phyloP scores from a whole-genome alignment of 2,113 vertebrate species.

The Helogale parvula region DNA sequence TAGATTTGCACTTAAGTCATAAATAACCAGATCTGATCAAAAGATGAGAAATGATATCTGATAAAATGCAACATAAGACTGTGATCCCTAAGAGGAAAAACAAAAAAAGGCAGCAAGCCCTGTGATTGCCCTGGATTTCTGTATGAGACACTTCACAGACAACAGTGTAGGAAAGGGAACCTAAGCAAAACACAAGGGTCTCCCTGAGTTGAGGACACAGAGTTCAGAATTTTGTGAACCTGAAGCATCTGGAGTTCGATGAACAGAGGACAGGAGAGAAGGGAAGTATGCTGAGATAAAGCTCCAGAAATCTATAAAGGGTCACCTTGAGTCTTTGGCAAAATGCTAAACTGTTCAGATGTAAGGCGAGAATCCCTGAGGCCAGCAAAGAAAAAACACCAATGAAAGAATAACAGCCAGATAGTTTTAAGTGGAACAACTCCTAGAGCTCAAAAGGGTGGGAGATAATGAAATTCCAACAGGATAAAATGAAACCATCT shows the following conservation, averaged over 20 bases:
- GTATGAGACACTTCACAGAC: background rate
- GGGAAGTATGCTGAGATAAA: background rate
- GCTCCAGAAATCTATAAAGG: background rate
- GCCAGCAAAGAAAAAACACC: background rate
- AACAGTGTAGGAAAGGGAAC: background rate
- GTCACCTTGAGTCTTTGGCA: background rate
- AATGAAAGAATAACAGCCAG: background rate
- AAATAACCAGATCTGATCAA: slow-evolving; percentile 31
- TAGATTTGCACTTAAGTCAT: background rate
- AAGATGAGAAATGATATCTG: background rate
- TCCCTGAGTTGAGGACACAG: background rate
- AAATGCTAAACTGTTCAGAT: background rate
- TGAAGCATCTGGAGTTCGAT: background rate
- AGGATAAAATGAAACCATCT: background rate
- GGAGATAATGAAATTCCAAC: background rate
- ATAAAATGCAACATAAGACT: background rate
- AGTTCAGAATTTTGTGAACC: background rate
- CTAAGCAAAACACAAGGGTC: background rate
- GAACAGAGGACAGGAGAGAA: background rate
- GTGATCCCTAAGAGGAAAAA: background rate
- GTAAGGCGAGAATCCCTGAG: background rate
- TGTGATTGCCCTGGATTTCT: background rate
- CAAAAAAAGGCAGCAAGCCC: background rate
- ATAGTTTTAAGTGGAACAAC: background rate
- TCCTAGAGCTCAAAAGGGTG: background rate